phyloP scores from a whole-genome alignment of 2,888 invertebrate genomes.

The Melieria picta region DNA sequence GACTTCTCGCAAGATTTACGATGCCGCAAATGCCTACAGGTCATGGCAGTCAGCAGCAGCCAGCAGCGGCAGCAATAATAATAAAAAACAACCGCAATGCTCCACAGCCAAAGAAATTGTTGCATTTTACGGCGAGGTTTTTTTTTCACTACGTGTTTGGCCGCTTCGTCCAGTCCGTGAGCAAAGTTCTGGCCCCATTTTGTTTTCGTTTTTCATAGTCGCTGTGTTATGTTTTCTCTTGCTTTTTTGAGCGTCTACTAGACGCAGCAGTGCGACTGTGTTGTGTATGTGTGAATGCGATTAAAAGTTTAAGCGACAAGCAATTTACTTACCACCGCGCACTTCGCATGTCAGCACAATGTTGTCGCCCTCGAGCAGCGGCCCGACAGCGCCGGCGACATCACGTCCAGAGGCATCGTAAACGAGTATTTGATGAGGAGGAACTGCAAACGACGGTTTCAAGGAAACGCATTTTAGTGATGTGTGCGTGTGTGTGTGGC shows the following conservation, averaged over 20 bases:
- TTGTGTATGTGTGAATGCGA: not conserved
- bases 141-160: conserved; percentile 24
- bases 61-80: not conserved
- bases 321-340: conserved; percentile 78
- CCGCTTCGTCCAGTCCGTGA: too few species aligned
- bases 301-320: conserved; percentile 15
- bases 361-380: conserved; percentile 83
- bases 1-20: conserved; percentile 63
- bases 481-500: not conserved
- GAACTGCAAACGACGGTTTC: conserved; percentile 72
- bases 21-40: conserved; percentile 62
- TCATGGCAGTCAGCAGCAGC: conserved; percentile 45
- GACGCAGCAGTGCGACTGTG: not conserved
- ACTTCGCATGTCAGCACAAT: conserved; percentile 87
- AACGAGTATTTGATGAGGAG: conserved; percentile 85
- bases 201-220: conserved; percentile 7
- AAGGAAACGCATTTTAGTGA: not conserved
- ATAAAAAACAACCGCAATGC: conserved; percentile 29
- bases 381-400: conserved; percentile 82
- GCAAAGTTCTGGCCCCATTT: too few species aligned
- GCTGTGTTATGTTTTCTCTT: not conserved
- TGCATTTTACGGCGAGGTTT: conserved; percentile 16
- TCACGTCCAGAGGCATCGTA: conserved; percentile 86
- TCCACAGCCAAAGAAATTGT: conserved; percentile 16
- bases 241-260: too few species aligned